These are phyloP conservation scores for Arremon brunneinucha DNA, from an alignment of 2,797 vertebrate species.

Conservation along the genomic window DNA sequence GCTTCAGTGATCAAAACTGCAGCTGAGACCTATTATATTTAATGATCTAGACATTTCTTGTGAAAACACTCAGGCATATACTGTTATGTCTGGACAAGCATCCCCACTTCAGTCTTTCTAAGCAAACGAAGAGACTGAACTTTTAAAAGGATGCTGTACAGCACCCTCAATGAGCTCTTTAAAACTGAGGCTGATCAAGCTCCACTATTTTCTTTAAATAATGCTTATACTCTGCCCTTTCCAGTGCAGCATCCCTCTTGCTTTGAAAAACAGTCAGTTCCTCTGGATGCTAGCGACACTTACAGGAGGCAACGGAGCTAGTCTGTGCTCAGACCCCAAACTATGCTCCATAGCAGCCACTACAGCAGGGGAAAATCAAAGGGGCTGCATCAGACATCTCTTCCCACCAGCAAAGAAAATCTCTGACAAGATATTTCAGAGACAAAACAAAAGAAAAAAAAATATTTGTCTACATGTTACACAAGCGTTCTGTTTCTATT, in stretches of 20 bases:
- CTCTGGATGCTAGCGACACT: slow-evolving; percentile 47
- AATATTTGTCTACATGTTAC: not conserved
- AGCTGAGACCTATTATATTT: slow-evolving; percentile 81
- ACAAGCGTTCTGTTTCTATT: not conserved
- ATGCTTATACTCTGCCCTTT: not conserved
- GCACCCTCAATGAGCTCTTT: not conserved
- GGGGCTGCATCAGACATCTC: not conserved
- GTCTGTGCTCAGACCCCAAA: not conserved
- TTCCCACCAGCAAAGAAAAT: not conserved
- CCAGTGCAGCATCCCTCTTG: not conserved
- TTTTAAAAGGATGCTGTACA: not conserved
- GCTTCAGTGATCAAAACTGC: slow-evolving; percentile 76
- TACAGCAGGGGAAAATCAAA: not conserved
- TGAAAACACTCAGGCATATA: slow-evolving; percentile 72
- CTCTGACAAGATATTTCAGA: not conserved
- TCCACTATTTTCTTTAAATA: not conserved
- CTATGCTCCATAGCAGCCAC: not conserved
- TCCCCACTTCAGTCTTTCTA: not conserved
- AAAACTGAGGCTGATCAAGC: not conserved
- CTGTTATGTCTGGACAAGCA: slow-evolving; percentile 59
- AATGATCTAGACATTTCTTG: slow-evolving; percentile 72
- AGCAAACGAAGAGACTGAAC: not conserved
- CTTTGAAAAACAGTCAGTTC: slow-evolving; percentile 5
- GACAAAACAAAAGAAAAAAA: not conserved
- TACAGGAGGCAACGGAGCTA: not conserved